A percentile compares a stretch with the other conserved stretches of the same genome.
Conservation (phyloP, 2,888 invertebrate genomes). For the Euzophera pinguis region DNA sequence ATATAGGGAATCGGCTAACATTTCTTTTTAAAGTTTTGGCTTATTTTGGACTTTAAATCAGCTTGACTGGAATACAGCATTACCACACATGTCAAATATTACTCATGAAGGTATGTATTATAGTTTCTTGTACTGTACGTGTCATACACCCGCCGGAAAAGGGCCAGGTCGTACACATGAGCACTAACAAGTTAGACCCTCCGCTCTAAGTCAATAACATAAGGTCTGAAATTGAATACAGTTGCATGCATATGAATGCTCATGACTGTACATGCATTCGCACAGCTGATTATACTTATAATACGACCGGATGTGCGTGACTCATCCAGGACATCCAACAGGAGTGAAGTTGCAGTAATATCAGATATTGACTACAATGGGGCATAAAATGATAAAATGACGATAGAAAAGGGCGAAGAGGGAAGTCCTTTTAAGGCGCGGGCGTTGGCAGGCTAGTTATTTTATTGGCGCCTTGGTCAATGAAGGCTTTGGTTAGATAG, state of each 20-base stretch:
- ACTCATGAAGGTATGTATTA: slow-evolving; percentile 5
- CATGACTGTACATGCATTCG: slow-evolving; percentile 42
- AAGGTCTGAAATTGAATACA: too few species aligned
- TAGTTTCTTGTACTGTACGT: slow-evolving; percentile 22
- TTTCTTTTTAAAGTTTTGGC: too few species aligned
- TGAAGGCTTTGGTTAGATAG: too few species aligned
- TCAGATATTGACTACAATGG: slow-evolving; percentile 8
- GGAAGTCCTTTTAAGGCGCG: slow-evolving; percentile 3
- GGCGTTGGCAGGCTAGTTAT: neutral
- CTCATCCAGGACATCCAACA: slow-evolving; percentile 32
- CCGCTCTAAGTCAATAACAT: too few species aligned
- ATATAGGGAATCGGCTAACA: too few species aligned
- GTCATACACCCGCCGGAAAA: slow-evolving; percentile 57
- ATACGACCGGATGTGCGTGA: slow-evolving; percentile 46
- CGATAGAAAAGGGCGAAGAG: slow-evolving; percentile 14
- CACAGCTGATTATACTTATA: slow-evolving; percentile 42
- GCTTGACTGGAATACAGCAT: too few species aligned
- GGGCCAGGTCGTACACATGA: slow-evolving; percentile 55
- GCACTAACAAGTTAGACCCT: too few species aligned
- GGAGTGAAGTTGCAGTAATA: slow-evolving; percentile 3
- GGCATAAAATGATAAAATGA: slow-evolving; percentile 10
- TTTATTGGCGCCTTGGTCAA: neutral
- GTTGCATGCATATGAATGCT: too few species aligned
- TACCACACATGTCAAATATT: neutral
- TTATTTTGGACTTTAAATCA: too few species aligned